These are phyloP conservation scores for Muraenolepis orangiensis DNA, from an alignment of 2,797 vertebrate species.

Conservation along the genomic window DNA sequence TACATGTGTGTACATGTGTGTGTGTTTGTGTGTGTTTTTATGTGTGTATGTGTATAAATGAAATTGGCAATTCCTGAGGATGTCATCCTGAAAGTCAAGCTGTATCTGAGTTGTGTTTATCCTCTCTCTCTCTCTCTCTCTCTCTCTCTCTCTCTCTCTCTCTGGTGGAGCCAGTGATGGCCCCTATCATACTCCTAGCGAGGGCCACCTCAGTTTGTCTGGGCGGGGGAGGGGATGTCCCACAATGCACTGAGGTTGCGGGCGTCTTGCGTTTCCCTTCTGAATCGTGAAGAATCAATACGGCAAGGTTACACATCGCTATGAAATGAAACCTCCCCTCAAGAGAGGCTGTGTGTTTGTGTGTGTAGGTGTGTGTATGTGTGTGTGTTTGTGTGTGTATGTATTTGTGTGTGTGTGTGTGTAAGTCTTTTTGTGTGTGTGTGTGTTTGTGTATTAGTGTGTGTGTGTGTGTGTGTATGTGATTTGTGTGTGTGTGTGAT, in stretches of 20 bases:
- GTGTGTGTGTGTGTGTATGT: not conserved
- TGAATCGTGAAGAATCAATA: conserved; percentile 43
- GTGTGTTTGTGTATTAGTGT: too few species aligned
- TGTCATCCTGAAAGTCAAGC: conserved; percentile 13
- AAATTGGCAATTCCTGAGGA: not conserved
- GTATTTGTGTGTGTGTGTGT: too few species aligned
- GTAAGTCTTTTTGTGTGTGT: too few species aligned
- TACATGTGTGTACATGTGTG: not conserved
- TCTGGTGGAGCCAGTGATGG: too few species aligned
- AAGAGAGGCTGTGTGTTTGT: not conserved
- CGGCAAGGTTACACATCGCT: conserved; percentile 38
- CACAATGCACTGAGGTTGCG: conserved; percentile 44
- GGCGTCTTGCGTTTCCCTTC: conserved; percentile 30
- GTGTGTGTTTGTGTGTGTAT: too few species aligned
- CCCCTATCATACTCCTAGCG: too few species aligned
- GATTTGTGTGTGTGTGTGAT: not conserved
- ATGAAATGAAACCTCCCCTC: conserved; percentile 38
- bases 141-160: too few species aligned
- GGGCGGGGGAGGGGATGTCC: too few species aligned
- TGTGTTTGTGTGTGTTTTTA: not conserved
- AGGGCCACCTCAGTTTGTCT: too few species aligned
- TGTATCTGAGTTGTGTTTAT: not conserved
- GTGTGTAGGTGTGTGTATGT: not conserved
- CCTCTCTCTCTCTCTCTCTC: too few species aligned
- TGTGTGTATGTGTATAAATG: not conserved